phyloP scores from a whole-genome alignment of 2,888 invertebrate species.

The Rotaria magnacalcarata region DNA sequence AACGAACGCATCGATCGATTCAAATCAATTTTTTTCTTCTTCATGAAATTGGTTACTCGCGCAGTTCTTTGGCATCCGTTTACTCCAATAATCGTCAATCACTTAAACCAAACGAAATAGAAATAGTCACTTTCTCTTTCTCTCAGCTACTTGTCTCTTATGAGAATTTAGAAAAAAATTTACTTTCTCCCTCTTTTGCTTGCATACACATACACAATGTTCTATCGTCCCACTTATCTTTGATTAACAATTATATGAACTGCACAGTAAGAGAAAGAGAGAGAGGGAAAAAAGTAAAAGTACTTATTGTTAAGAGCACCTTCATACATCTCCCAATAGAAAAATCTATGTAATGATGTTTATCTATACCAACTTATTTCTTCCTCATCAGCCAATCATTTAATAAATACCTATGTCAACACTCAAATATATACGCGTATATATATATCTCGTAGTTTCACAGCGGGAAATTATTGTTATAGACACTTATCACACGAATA shows the following conservation, averaged over 20 bases:
- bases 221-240: conserved; percentile 2
- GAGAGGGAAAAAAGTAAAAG: not conserved
- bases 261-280: not conserved
- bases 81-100: conserved; percentile 26
- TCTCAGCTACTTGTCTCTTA: not conserved
- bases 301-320: conserved; percentile 23
- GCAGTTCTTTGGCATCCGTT: conserved; percentile 26
- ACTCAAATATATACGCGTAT: not conserved
- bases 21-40: conserved; percentile 25
- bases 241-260: conserved; percentile 29
- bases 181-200: not conserved
- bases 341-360: conserved; percentile 20
- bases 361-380: conserved; percentile 12
- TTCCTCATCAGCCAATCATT: conserved; percentile 29
- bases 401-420: conserved; percentile 28
- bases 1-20: conserved; percentile 26
- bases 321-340: conserved; percentile 22
- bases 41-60: conserved; percentile 26
- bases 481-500: conserved; percentile 22
- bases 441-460: not conserved
- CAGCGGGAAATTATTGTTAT: conserved; percentile 22
- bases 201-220: not conserved
- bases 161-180: not conserved
- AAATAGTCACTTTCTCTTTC: conserved; percentile 12
- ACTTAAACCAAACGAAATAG: conserved; percentile 22